Evolutionary conservation across 2,888 invertebrate species (phyloP), one percentile per base, ranked within the genome.

Genomic region (Heliconius sara): DNA sequence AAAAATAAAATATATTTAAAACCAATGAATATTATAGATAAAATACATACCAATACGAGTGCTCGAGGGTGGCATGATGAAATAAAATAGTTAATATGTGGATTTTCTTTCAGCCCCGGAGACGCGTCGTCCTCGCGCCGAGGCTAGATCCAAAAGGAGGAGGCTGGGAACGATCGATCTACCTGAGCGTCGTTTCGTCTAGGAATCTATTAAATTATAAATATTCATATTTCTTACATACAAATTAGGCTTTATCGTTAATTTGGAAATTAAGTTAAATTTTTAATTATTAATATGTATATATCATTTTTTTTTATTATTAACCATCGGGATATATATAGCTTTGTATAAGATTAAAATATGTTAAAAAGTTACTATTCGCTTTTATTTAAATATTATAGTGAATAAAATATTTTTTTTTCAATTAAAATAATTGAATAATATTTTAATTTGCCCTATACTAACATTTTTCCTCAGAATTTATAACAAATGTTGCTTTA

Each of bases 91-190:
- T 73, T 60, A 34, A 73, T n/a, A n/a, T 73, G 60, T 73, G 73
- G 73, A 73, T 34, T 60, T 73, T 25, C n/a, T 3, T 25, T 22
- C n/a, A 34, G n/a, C 73, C 60, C 34, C 73, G 73, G 25, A 39
- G 25, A 34, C 57, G 73, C 60, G 60, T 34, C 39, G 39, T 73
- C 57, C n/a, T n/a, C 60, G 57, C 57, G 30, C 4, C 73, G 60
- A 73, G 60, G 73, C 73, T 60, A 60, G 73, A 73, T 60, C 73
- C 73, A 73, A 73, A 73, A 73, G 73, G 16, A 60, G 73, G 73
- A 73, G n/a, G 10, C 73, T 60, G 57, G 57, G 60, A 7, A 13
- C 1, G 25, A 73, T 73, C 25, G 60, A 73, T 73, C n/a, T 30
- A 60, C 73, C 57, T 73, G 16, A 60, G 60, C 34, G 25, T 39